These are phyloP conservation scores for Geotrypetes seraphini DNA, from an alignment of 2,797 vertebrate genomes.

Conservation along the genomic window DNA sequence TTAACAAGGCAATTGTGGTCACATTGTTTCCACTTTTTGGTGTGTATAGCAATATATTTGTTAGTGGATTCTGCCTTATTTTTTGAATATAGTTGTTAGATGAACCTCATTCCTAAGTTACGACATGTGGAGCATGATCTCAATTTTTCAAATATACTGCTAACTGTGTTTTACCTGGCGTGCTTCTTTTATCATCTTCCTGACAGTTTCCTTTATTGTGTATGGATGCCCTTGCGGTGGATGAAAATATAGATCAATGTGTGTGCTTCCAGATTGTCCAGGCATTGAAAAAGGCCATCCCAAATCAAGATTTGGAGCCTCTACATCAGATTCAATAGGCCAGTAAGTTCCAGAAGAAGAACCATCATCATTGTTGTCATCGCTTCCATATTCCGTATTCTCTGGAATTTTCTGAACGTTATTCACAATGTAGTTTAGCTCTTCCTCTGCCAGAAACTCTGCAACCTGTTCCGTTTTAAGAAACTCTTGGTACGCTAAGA, in stretches of 20 bases:
- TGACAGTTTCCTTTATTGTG: constrained; percentile 87
- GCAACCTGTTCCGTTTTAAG: constrained; percentile 70
- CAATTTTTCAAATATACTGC: no score
- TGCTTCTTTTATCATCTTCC: constrained; percentile 83
- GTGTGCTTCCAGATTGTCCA: constrained; percentile 59
- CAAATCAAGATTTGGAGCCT: constrained; percentile 83
- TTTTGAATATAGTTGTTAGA: no score
- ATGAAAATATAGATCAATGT: constrained; percentile 82
- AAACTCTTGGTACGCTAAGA: constrained; percentile 73
- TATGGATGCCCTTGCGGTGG: constrained; percentile 79
- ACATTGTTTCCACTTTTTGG: no score
- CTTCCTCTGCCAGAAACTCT: constrained; percentile 80
- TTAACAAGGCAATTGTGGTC: no score
- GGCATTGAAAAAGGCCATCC: constrained; percentile 82
- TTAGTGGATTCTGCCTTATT: no score
- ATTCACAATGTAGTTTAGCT: constrained; percentile 74
- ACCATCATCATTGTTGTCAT: constrained; percentile 53
- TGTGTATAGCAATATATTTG: no score
- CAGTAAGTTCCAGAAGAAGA: constrained; percentile 93
- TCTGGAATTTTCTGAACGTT: constrained; percentile 53
- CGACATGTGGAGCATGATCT: no score
- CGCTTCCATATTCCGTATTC: constrained; percentile 35
- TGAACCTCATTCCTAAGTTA: no score
- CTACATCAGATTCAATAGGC: constrained; percentile 83
- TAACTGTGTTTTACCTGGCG: constrained; percentile 73